These are phyloP conservation scores for Enteromius treurensis DNA, from an alignment of 2,797 vertebrate species.

Conservation along the genomic window DNA sequence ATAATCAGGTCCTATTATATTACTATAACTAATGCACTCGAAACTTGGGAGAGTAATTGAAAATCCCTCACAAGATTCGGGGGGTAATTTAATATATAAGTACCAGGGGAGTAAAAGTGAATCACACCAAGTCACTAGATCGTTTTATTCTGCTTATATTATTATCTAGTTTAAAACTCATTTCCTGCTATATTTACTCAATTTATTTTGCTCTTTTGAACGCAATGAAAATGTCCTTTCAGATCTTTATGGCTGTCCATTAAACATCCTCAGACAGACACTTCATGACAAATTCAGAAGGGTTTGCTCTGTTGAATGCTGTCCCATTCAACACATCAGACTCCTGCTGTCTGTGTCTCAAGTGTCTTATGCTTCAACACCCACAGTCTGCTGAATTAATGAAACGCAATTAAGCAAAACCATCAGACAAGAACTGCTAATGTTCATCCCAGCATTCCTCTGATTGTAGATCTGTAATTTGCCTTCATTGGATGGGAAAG, in stretches of 20 bases:
- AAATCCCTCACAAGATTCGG: not conserved
- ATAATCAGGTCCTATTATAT: not conserved
- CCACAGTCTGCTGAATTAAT: conserved; percentile 25
- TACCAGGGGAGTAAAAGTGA: not conserved
- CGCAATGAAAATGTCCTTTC: not conserved
- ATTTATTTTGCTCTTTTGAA: not conserved
- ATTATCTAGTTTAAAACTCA: not conserved
- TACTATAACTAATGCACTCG: not conserved
- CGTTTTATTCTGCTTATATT: not conserved
- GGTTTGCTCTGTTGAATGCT: not conserved
- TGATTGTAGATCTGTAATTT: not conserved
- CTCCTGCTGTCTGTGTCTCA: conserved; percentile 15
- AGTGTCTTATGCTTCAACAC: conserved; percentile 26
- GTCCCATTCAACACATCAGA: conserved; percentile 12
- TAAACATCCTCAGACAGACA: conserved; percentile 7
- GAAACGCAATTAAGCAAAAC: conserved; percentile 22
- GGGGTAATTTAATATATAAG: not conserved
- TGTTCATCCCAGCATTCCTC: not conserved
- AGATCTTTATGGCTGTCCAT: not conserved
- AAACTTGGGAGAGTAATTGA: not conserved
- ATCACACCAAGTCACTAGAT: not conserved
- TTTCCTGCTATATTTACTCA: not conserved
- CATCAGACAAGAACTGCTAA: not conserved
- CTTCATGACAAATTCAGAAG: not conserved
- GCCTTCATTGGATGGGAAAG: not conserved